Conservation (phyloP, 1,140 invertebrate genomes). For the Aphis gossypii region DNA sequence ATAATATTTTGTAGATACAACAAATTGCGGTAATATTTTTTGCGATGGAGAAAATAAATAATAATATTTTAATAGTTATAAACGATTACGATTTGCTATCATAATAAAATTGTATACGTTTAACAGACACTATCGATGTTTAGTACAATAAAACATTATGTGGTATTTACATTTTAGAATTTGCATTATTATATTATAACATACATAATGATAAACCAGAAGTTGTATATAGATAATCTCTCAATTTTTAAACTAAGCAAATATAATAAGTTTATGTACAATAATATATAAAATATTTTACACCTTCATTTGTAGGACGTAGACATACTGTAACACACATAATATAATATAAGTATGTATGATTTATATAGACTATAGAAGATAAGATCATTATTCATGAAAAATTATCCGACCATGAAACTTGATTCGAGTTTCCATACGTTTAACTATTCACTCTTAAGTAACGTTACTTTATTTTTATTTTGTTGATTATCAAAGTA, state of each 20-base stretch:
- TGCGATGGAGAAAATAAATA: not conserved
- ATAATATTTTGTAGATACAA: not conserved
- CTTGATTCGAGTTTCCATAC: not conserved
- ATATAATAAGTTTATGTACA: not conserved
- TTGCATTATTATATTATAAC: not conserved
- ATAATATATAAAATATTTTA: not conserved
- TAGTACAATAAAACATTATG: not conserved
- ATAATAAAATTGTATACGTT: too few species aligned
- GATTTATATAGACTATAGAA: not conserved
- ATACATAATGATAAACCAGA: not conserved
- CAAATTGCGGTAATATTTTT: not conserved
- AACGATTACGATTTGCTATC: not conserved
- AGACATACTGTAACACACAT: too few species aligned
- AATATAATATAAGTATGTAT: not conserved
- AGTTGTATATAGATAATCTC: not conserved
- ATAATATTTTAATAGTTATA: not conserved
- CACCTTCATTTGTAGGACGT: too few species aligned
- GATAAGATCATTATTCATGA: not conserved
- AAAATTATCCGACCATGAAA: not conserved
- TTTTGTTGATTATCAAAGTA: not conserved
- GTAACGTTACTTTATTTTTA: not conserved
- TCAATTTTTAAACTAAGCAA: not conserved
- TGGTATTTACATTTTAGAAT: not conserved
- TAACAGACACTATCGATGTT: not conserved
- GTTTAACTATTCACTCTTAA: not conserved